Conservation (phyloP, 2,888 invertebrate species). For the Anticlea derivata region DNA sequence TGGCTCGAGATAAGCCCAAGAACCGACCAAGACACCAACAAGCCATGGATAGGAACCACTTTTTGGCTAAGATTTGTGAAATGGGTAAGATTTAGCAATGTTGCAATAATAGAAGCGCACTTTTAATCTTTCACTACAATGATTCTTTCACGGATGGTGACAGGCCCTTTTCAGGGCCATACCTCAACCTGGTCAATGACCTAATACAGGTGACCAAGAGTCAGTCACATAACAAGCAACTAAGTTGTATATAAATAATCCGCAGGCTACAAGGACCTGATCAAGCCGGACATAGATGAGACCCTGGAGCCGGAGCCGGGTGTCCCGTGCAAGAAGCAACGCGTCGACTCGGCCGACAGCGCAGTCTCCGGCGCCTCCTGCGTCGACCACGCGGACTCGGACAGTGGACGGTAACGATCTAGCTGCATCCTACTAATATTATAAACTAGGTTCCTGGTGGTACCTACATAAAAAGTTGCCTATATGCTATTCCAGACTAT, state of each 20-base stretch:
- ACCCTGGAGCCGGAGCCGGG: constrained; percentile 36
- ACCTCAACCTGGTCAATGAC: too few relatives aligned
- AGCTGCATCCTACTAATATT: too few relatives aligned
- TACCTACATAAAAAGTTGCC: too few relatives aligned
- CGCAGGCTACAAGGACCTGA: constrained; percentile 67
- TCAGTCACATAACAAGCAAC: too few relatives aligned
- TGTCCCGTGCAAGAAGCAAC: constrained; percentile 55
- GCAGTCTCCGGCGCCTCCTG: constrained; percentile 44
- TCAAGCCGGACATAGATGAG: constrained; percentile 47
- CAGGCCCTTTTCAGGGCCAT: too few relatives aligned
- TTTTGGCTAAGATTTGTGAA: constrained; percentile 61
- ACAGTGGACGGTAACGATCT: constrained; percentile 48
- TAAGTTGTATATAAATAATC: too few relatives aligned
- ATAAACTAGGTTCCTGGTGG: too few relatives aligned
- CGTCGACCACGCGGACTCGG: constrained; percentile 52
- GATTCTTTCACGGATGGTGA: too few relatives aligned
- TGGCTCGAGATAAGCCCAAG: constrained; percentile 64
- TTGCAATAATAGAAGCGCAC: too few relatives aligned
- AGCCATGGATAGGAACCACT: constrained; percentile 57
- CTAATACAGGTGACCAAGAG: too few relatives aligned
- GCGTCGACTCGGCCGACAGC: constrained; percentile 57
- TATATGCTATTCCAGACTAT: too few relatives aligned
- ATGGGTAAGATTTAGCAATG: constrained; percentile 56
- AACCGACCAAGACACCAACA: constrained; percentile 55
- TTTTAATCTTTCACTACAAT: too few relatives aligned